A percentile compares a stretch with the other conserved stretches of the same genome.
phyloP scores from a whole-genome alignment of 2,888 invertebrate genomes.

The Drosophila pseudotakahashii region DNA sequence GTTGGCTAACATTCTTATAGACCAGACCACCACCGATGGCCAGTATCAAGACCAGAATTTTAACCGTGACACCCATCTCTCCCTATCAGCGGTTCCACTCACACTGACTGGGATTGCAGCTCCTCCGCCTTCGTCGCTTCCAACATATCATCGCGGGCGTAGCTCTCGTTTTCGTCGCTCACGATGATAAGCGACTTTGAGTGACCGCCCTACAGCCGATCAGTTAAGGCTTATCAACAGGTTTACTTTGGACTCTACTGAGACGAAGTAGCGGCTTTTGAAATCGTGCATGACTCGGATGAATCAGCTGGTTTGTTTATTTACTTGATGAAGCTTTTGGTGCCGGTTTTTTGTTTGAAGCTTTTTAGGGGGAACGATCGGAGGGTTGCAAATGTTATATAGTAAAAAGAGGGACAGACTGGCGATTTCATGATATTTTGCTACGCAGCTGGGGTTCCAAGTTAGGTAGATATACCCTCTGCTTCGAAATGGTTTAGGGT shows the following conservation, averaged over 20 bases:
- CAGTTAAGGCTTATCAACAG: slow-evolving; percentile 20
- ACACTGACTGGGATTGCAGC: slow-evolving; percentile 23
- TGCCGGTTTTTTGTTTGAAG: slow-evolving; percentile 1
- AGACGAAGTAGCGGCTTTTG: slow-evolving; percentile 21
- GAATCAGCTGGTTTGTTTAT: slow-evolving; percentile 25
- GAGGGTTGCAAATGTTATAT: slow-evolving; percentile 3
- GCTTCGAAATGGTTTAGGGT: background rate
- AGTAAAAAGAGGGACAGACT: background rate
- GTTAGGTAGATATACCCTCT: background rate
- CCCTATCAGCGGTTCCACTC: slow-evolving; percentile 13
- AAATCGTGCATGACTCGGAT: slow-evolving; percentile 2
- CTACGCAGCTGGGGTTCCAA: slow-evolving; percentile 27
- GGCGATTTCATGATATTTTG: slow-evolving; percentile 9
- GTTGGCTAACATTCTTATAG: slow-evolving; percentile 63
- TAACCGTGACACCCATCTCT: slow-evolving; percentile 62
- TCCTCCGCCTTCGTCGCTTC: background rate
- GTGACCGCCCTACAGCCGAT: slow-evolving; percentile 15
- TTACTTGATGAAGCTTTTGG: slow-evolving; percentile 18
- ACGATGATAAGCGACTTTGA: slow-evolving; percentile 37
- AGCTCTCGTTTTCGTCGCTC: slow-evolving; percentile 18
- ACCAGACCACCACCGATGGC: slow-evolving; percentile 69
- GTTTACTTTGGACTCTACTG: background rate
- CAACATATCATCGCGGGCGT: slow-evolving; percentile 4
- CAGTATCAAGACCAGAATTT: slow-evolving; percentile 69
- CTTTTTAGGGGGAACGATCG: slow-evolving; percentile 19